Evolutionary conservation across 1,140 invertebrate genomes (phyloP).

Genomic region (Ephestia elutella): DNA sequence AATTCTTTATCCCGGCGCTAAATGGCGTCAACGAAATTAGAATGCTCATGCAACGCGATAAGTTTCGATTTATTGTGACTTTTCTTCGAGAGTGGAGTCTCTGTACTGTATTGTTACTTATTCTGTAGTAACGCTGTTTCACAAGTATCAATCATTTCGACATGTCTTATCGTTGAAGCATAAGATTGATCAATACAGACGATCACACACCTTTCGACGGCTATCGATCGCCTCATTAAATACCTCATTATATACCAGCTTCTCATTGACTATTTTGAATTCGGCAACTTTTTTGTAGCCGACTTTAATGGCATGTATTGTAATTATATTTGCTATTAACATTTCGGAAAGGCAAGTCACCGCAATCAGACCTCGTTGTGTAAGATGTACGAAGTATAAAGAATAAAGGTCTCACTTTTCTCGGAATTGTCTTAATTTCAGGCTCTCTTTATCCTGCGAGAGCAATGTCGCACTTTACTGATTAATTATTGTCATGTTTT

Average conservation of each 20-base stretch:
- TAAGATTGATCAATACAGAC: slow-evolving; percentile 7
- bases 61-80: no score
- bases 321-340: slow-evolving; percentile 1
- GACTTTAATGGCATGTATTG: background rate
- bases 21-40: no score
- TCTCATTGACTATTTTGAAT: background rate
- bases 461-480: no score
- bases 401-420: background rate
- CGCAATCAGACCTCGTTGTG: background rate
- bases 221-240: background rate
- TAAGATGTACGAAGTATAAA: background rate
- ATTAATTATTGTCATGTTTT: no score
- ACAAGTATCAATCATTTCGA: slow-evolving; percentile 7
- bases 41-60: no score
- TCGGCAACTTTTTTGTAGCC: background rate
- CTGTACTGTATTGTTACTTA: background rate
- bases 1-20: no score
- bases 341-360: background rate
- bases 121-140: background rate
- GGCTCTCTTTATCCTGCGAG: background rate
- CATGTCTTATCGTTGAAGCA: background rate
- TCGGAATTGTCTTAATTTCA: no score
- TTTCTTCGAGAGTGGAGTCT: no score
- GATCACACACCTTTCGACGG: background rate
- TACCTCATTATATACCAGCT: background rate